Conservation (phyloP, 2,797 vertebrate species). For the Schizopygopsis pylzovi region DNA sequence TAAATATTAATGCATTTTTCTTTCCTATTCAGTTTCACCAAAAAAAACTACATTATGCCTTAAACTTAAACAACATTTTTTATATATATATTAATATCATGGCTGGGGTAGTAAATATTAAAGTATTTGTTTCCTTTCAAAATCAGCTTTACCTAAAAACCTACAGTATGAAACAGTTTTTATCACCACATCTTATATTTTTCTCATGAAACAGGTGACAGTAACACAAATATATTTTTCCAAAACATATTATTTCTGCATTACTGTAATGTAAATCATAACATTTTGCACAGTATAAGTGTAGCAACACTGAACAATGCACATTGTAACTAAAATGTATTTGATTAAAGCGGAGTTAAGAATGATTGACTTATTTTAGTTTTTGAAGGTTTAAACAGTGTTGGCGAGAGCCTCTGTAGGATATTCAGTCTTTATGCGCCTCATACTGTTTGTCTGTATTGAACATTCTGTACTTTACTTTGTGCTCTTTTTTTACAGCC, state of each 20-base stretch:
- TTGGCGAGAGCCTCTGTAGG: background rate
- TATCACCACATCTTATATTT: background rate
- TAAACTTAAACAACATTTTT: no score
- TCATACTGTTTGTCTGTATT: background rate
- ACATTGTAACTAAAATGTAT: background rate
- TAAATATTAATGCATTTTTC: background rate
- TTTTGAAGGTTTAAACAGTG: background rate
- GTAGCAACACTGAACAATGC: background rate
- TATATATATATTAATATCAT: no score
- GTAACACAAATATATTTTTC: background rate
- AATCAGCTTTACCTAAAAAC: background rate
- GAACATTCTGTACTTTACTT: slow-evolving; percentile 26
- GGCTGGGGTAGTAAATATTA: background rate
- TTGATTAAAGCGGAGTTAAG: background rate
- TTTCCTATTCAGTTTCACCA: background rate
- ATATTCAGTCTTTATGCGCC: background rate
- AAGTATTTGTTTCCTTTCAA: background rate
- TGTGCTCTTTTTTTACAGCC: background rate
- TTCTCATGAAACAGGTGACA: background rate
- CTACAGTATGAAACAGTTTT: background rate
- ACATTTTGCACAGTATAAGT: background rate
- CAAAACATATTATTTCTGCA: background rate
- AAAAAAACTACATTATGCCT: background rate
- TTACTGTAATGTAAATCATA: background rate
- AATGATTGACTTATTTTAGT: background rate